Percentiles rank a stretch among this genome's conserved stretches.
Conservation (phyloP, 35 echinoderm and acorn worm species). For the Diadema setosum region DNA sequence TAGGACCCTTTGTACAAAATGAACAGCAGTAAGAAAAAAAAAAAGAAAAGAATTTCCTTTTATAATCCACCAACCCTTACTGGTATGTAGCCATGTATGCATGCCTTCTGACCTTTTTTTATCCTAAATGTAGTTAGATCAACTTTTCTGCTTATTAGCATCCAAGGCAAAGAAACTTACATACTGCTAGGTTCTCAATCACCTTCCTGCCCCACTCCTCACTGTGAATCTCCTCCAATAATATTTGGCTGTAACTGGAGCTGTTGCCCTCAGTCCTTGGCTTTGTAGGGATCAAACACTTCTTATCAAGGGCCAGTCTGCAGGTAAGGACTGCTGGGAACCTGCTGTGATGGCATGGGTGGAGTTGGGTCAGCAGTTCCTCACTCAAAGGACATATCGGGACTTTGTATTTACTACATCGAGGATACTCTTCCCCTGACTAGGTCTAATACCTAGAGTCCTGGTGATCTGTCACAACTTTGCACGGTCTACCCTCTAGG, state of each 20-base stretch:
- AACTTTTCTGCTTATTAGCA: too few relatives aligned
- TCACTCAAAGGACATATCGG: slow-evolving; percentile 25
- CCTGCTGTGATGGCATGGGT: background rate
- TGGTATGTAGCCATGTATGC: too few relatives aligned
- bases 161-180: too few relatives aligned
- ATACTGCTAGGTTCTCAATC: too few relatives aligned
- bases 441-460: too few relatives aligned
- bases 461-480: slow-evolving; percentile 31
- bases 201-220: too few relatives aligned
- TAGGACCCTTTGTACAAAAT: too few relatives aligned
- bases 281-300: background rate
- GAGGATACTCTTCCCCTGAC: slow-evolving; percentile 12
- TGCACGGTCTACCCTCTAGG: slow-evolving; percentile 13
- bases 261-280: background rate
- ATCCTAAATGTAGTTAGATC: too few relatives aligned
- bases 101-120: too few relatives aligned
- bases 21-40: too few relatives aligned
- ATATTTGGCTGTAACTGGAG: background rate
- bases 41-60: too few relatives aligned
- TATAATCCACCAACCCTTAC: too few relatives aligned
- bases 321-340: background rate
- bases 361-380: background rate
- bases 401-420: background rate
- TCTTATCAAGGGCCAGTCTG: background rate
- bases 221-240: background rate